These are phyloP conservation scores for Drosophila watanabei DNA, from an alignment of 1,140 invertebrate species.

Conservation along the genomic window DNA sequence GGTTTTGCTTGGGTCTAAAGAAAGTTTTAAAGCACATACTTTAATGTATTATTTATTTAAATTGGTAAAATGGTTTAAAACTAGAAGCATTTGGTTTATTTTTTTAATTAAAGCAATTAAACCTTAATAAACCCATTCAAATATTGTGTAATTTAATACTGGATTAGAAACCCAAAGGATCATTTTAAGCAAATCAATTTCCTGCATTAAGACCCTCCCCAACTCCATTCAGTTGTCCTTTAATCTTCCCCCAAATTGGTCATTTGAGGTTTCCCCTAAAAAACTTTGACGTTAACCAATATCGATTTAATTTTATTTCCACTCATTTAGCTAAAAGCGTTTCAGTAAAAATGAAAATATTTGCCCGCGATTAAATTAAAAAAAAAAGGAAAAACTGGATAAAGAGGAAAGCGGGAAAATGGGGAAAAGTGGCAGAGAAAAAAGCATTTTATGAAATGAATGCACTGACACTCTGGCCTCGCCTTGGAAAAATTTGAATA, in stretches of 20 bases:
- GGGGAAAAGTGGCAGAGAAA: constrained; percentile 39
- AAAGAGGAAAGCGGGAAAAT: constrained; percentile 25
- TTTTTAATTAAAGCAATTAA: background rate
- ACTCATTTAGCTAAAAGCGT: constrained; percentile 84
- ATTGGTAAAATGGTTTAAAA: background rate
- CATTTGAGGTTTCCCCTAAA: constrained; percentile 48
- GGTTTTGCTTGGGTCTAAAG: background rate
- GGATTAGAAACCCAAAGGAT: constrained; percentile 1
- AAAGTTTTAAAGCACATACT: background rate
- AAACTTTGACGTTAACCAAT: constrained; percentile 74
- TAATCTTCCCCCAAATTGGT: constrained; percentile 41
- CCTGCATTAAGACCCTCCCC: constrained; percentile 7
- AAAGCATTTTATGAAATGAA: constrained; percentile 83
- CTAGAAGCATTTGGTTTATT: background rate
- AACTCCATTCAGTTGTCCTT: background rate
- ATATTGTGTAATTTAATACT: constrained; percentile 7
- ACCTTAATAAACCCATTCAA: background rate
- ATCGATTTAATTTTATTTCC: constrained; percentile 85
- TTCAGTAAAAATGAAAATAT: constrained; percentile 79
- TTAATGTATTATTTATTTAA: background rate
- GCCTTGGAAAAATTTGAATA: constrained; percentile 83
- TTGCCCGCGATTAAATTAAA: constrained; percentile 82
- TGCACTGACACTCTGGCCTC: constrained; percentile 79
- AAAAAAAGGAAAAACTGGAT: constrained; percentile 42
- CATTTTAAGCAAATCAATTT: constrained; percentile 39